These are phyloP conservation scores for Torymus aiolomorphi DNA, from an alignment of 2,888 invertebrate genomes.

Conservation along the genomic window DNA sequence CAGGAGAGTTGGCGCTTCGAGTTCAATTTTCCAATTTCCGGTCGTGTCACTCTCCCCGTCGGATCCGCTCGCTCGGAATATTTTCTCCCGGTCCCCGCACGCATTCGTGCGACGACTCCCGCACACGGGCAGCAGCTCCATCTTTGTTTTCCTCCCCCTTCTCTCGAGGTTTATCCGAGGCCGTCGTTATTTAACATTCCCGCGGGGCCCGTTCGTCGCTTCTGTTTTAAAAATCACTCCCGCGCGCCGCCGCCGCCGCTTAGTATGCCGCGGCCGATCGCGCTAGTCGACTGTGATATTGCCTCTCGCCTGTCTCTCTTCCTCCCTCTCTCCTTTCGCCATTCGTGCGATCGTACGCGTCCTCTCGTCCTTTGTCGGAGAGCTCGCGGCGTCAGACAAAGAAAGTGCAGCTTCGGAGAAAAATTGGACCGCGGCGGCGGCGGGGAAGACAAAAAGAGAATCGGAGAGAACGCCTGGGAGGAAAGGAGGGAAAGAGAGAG, in stretches of 20 bases:
- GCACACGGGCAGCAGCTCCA: background rate
- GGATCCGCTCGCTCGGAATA: conserved; percentile 66
- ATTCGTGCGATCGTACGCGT: background rate
- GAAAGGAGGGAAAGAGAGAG: background rate
- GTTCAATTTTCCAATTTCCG: conserved; percentile 74
- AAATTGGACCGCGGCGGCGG: conserved; percentile 24
- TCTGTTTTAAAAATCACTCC: conserved; percentile 72
- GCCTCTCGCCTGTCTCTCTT: conserved; percentile 59
- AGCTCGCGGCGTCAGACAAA: conserved; percentile 10
- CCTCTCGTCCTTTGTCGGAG: background rate
- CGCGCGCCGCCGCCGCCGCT: conserved; percentile 57
- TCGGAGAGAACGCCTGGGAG: background rate
- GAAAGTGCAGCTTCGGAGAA: conserved; percentile 12
- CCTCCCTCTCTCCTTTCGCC: background rate
- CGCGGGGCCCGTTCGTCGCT: conserved; percentile 61
- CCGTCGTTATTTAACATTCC: conserved; percentile 70
- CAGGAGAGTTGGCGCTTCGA: conserved; percentile 58
- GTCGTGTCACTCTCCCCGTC: conserved; percentile 69
- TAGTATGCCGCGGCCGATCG: conserved; percentile 69
- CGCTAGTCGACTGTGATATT: conserved; percentile 73
- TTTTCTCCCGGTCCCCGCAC: conserved; percentile 59
- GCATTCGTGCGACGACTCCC: background rate
- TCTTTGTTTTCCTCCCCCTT: conserved; percentile 10
- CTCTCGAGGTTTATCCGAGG: conserved; percentile 19
- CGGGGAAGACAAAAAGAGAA: background rate